These are phyloP conservation scores for Ahaetulla prasina DNA, from an alignment of 2,113 vertebrate species.

Conservation along the genomic window DNA sequence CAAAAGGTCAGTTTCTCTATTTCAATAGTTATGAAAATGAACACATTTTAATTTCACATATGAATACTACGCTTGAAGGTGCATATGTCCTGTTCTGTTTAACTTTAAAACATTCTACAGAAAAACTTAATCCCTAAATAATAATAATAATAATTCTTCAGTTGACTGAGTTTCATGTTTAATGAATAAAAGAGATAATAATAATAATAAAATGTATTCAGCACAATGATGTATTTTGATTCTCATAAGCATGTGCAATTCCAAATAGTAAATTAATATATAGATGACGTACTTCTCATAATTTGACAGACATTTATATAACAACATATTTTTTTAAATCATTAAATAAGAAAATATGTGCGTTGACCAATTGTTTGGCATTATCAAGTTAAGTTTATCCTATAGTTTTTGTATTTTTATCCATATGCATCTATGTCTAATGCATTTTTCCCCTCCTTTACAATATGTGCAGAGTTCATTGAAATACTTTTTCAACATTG, in stretches of 20 bases:
- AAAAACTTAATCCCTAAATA: not conserved
- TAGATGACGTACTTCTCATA: not conserved
- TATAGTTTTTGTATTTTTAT: not conserved
- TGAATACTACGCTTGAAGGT: not conserved
- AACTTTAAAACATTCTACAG: not conserved
- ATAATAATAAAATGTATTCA: not conserved
- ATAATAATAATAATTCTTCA: not conserved
- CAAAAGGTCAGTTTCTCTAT: not conserved
- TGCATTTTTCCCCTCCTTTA: not conserved
- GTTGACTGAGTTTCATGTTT: too few relatives aligned
- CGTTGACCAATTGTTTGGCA: not conserved
- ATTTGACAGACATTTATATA: not conserved
- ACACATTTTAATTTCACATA: not conserved
- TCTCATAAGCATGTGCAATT: conserved; percentile 7
- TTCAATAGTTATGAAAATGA: not conserved
- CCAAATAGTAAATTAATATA: not conserved
- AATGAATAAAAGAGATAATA: not conserved
- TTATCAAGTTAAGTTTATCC: not conserved
- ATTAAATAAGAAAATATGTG: not conserved
- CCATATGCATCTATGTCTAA: not conserved
- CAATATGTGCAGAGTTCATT: not conserved
- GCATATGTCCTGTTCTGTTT: not conserved
- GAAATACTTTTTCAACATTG: not conserved
- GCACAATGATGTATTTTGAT: not conserved
- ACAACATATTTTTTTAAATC: not conserved